Conservation (phyloP, 2,113 vertebrate genomes). For the Taxidea taxus region DNA sequence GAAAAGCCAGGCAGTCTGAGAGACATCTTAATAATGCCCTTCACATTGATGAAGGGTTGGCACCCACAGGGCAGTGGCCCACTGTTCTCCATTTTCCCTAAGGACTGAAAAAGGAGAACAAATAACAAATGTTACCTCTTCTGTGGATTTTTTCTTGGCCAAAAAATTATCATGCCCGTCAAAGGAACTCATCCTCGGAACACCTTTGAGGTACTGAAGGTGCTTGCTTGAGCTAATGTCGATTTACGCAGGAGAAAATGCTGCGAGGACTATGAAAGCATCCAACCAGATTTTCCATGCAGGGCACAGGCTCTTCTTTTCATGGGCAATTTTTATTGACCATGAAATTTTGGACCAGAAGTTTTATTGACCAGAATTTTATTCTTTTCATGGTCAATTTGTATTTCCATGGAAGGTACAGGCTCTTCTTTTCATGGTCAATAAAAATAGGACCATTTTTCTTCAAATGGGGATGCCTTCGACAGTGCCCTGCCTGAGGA, state of each 20-base stretch:
- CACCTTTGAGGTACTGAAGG: neutral
- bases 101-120: neutral
- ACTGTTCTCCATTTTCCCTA: neutral
- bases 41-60: neutral
- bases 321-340: neutral
- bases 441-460: neutral
- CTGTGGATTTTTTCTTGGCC: neutral
- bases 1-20: neutral
- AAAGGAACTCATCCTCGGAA: neutral
- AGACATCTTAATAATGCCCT: neutral
- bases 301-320: neutral
- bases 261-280: neutral
- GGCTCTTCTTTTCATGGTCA: neutral
- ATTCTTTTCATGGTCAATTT: too few relatives aligned
- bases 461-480: neutral
- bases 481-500: neutral
- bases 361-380: too few relatives aligned
- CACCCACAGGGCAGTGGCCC: neutral
- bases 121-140: neutral
- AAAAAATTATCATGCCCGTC: neutral
- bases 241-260: neutral
- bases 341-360: too few relatives aligned
- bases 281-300: rapidly evolving
- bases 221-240: neutral
- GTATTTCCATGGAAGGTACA: neutral